Percentiles rank a stretch among this genome's conserved stretches.
Evolutionary conservation across 1,140 invertebrate genomes (phyloP).

Genomic region (Tetranychus cinnabarinus): DNA sequence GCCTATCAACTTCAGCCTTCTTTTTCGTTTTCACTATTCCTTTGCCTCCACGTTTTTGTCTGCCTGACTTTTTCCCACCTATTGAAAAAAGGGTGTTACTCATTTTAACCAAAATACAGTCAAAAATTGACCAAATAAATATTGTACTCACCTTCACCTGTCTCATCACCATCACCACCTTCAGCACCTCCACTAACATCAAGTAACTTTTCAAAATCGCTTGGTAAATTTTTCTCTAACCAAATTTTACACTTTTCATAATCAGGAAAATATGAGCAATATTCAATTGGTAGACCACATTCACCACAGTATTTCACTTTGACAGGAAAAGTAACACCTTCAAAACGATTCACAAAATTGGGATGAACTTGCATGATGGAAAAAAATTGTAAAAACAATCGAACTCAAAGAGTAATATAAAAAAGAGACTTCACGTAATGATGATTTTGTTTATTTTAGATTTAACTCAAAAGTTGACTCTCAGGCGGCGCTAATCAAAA

Average conservation of each 20-base stretch:
- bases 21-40: slow-evolving; percentile 67
- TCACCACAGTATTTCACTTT: slow-evolving; percentile 47
- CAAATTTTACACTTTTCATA: slow-evolving; percentile 93
- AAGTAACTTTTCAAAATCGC: slow-evolving; percentile 62
- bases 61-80: slow-evolving; percentile 45
- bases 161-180: neutral
- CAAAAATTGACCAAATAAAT: neutral
- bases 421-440: too few relatives aligned
- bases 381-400: too few relatives aligned
- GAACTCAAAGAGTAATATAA: too few relatives aligned
- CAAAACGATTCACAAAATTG: neutral
- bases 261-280: slow-evolving; percentile 93
- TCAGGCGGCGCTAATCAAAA: too few relatives aligned
- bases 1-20: slow-evolving; percentile 45
- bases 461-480: too few relatives aligned
- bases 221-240: slow-evolving; percentile 78
- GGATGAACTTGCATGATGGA: too few relatives aligned
- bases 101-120: too few relatives aligned
- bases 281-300: slow-evolving; percentile 33
- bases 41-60: slow-evolving; percentile 71
- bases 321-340: neutral
- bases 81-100: slow-evolving; percentile 17
- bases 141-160: slow-evolving; percentile 25
- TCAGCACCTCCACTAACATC: neutral
- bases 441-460: too few relatives aligned